Evolutionary conservation across 64 coral and sea anemone species (phyloP), one percentile per base, ranked within the genome.

Genomic region (Dendronephthya gigantea): DNA sequence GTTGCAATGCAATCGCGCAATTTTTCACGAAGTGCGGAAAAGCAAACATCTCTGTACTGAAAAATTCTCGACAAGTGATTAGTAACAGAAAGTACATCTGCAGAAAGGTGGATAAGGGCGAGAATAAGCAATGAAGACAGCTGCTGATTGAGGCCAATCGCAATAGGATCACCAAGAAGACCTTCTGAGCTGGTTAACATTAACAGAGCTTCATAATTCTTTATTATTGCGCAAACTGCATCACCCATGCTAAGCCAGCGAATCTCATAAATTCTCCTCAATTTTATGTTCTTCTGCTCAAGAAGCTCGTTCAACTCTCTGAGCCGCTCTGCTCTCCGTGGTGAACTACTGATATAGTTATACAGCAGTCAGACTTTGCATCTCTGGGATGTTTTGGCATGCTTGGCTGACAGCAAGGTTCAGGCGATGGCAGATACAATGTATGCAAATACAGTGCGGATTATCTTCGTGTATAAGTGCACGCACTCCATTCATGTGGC

Each of bases 371-470:
- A 45, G 11, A 45, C 4, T 45, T 45, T 45, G 4, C 41, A 45
- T 45, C 41, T 45, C 41, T 6, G 4, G 4, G 11, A 45, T 45
- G 41, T 45, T 11, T 45, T 45, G 4, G 41, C 41, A 45, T 45
- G 41, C 4, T 11, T 45, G 41, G 4, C 41, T 45, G 41, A 45
- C 11, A 6, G 41, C 11, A n/a, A 45, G 41, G 41, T 49, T 49
- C 34, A 84, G 25, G 29, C 83, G 36, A 43, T 84, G 40, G 29
- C 83, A 85, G 14, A 85, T 37, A 85, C 83, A 85, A 50, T 85
- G 83, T 59, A 85, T 22, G 29, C 49, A 85, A 85, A 85, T 55
- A 59, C 83, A 85, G 48, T 56, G 48, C 12, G 83, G 83, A 85
- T 85, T 85, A 58, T 85, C 83, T 22, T 45, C 50, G 4, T 58